phyloP scores from a whole-genome alignment of 2,888 invertebrate species.

The Dryobotodes eremita region DNA sequence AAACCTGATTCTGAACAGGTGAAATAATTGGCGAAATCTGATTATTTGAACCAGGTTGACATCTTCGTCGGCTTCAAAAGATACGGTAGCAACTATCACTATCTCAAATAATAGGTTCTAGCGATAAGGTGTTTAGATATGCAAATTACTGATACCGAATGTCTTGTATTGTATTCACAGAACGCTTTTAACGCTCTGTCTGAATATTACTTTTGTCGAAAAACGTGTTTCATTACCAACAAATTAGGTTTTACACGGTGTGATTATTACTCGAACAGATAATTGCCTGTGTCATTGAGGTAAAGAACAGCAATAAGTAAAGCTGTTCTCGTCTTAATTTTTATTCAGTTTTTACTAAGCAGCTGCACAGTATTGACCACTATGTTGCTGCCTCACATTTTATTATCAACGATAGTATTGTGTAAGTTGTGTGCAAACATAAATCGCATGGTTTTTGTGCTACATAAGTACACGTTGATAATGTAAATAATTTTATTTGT shows the following conservation, averaged over 20 bases:
- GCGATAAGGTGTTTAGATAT: slow-evolving; percentile 30
- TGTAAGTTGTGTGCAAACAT: slow-evolving; percentile 55
- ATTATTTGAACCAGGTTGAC: slow-evolving; percentile 16
- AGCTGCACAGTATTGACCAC: slow-evolving; percentile 50
- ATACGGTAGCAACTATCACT: slow-evolving; percentile 20
- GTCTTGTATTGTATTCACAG: slow-evolving; percentile 5
- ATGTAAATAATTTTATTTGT: slow-evolving; percentile 43
- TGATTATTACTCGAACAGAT: slow-evolving; percentile 44
- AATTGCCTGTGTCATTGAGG: slow-evolving; percentile 60
- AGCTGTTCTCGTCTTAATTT: slow-evolving; percentile 33
- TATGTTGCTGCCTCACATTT: slow-evolving; percentile 59
- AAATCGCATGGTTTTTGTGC: slow-evolving; percentile 5
- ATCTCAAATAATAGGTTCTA: slow-evolving; percentile 25
- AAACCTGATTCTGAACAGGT: not conserved
- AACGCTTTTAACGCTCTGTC: slow-evolving; percentile 14
- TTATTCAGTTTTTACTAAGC: slow-evolving; percentile 60
- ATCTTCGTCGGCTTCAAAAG: slow-evolving; percentile 27
- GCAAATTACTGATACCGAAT: not conserved
- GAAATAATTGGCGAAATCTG: slow-evolving; percentile 7
- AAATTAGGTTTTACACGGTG: slow-evolving; percentile 40
- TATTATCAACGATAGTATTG: slow-evolving; percentile 52
- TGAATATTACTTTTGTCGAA: slow-evolving; percentile 11
- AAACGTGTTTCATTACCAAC: slow-evolving; percentile 46
- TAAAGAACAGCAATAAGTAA: slow-evolving; percentile 47
- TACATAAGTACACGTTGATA: not conserved